These are phyloP conservation scores for Oreonectes daqikongensis DNA, from an alignment of 2,797 vertebrate species.

Conservation along the genomic window DNA sequence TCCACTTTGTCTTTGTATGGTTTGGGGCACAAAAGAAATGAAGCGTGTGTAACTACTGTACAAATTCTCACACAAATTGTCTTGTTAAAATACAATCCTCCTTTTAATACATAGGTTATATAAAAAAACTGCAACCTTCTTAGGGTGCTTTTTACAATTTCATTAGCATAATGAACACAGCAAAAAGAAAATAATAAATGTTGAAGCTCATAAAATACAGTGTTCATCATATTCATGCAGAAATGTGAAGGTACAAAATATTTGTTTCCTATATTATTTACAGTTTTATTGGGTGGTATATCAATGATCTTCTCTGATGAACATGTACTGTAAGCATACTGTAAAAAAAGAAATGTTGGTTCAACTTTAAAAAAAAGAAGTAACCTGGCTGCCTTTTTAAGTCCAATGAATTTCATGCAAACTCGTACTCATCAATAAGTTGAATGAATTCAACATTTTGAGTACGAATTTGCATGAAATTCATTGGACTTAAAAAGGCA, in stretches of 20 bases:
- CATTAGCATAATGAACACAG: not conserved
- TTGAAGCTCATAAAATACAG: not conserved
- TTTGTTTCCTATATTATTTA: constrained; percentile 27
- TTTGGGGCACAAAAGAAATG: not conserved
- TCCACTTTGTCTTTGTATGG: constrained; percentile 55
- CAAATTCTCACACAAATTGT: not conserved
- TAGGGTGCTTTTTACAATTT: constrained; percentile 16
- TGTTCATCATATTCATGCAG: not conserved
- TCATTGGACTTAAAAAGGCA: too few relatives aligned
- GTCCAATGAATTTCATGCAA: too few relatives aligned
- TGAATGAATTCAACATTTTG: too few relatives aligned
- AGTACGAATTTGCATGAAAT: too few relatives aligned
- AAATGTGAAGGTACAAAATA: not conserved
- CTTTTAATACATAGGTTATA: not conserved
- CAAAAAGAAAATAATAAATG: not conserved
- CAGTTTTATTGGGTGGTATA: not conserved
- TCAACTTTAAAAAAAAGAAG: too few relatives aligned
- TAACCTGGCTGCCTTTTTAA: too few relatives aligned
- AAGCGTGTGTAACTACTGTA: not conserved
- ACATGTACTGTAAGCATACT: too few relatives aligned
- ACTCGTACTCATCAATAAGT: too few relatives aligned
- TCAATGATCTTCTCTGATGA: not conserved
- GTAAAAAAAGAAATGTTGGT: too few relatives aligned
- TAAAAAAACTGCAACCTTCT: not conserved
- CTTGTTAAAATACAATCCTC: not conserved